phyloP scores from a whole-genome alignment of 2,888 invertebrate genomes.

The Agrochola lychnidis region DNA sequence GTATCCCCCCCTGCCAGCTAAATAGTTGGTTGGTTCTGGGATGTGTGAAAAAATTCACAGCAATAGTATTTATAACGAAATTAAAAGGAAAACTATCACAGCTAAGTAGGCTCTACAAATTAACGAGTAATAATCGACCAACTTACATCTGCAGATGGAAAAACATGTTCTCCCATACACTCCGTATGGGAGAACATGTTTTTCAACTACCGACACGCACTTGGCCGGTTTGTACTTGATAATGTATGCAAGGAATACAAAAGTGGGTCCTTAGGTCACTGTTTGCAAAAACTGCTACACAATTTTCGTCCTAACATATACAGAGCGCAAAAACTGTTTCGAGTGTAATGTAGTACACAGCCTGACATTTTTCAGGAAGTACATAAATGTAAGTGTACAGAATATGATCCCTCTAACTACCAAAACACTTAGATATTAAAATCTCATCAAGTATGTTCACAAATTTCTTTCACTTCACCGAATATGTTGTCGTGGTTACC shows the following conservation, averaged over 20 bases:
- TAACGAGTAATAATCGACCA: too few species aligned
- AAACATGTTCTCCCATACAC: too few species aligned
- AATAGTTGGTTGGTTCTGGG: too few species aligned
- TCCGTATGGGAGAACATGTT: too few species aligned
- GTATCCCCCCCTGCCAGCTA: too few species aligned
- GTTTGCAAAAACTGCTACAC: background rate
- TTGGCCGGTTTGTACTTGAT: background rate
- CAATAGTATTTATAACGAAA: too few species aligned
- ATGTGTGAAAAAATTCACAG: too few species aligned
- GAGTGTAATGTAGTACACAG: constrained; percentile 3
- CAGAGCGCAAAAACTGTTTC: constrained; percentile 1
- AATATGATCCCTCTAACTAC: constrained; percentile 15
- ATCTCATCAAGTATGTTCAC: constrained; percentile 28
- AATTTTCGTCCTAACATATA: background rate
- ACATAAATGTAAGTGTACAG: background rate
- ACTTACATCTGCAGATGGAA: too few species aligned
- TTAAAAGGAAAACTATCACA: too few species aligned
- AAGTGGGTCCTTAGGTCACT: background rate
- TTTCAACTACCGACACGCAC: too few species aligned
- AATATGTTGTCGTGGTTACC: background rate
- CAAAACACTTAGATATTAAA: constrained; percentile 44
- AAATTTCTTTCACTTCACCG: too few species aligned
- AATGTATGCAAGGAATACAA: background rate
- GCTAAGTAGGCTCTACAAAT: too few species aligned
- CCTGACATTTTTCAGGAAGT: background rate